Evolutionary conservation across 1,140 invertebrate species (phyloP).

Genomic region (Drosophila repletoides): DNA sequence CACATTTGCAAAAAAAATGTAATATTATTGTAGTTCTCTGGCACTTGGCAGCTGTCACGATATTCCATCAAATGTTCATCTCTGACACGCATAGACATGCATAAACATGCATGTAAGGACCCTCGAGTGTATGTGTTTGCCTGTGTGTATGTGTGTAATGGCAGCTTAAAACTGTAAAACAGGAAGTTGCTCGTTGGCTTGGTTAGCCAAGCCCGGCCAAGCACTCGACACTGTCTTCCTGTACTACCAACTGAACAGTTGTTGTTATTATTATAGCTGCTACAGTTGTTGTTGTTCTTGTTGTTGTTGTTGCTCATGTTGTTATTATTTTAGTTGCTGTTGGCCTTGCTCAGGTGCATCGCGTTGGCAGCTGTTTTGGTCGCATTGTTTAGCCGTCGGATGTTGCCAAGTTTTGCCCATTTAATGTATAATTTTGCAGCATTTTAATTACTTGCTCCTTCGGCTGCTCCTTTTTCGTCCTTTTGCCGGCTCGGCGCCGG

Average conservation of each 20-base stretch:
- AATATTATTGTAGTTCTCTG: neutral
- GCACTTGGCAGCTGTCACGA: conserved; percentile 2
- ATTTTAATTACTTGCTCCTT: conserved; percentile 61
- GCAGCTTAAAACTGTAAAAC: conserved; percentile 70
- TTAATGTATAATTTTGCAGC: conserved; percentile 78
- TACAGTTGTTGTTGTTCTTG: conserved; percentile 14
- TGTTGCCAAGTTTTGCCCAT: conserved; percentile 69
- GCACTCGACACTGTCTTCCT: conserved; percentile 48
- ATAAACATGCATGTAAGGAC: conserved; percentile 23
- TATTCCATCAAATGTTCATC: conserved; percentile 24
- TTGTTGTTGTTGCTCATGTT: conserved; percentile 9
- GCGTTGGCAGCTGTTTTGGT: conserved; percentile 65
- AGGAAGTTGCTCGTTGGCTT: conserved; percentile 79
- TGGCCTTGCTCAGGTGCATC: conserved; percentile 62
- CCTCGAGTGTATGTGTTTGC: conserved; percentile 11
- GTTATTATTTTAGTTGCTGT: conserved; percentile 24
- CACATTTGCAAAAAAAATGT: neutral
- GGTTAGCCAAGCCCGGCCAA: conserved; percentile 68
- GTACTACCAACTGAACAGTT: conserved; percentile 10
- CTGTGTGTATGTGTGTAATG: conserved; percentile 34
- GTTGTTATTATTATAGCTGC: conserved; percentile 1
- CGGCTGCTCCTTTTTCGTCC: too few species aligned
- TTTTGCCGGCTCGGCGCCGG: neutral
- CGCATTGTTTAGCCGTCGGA: conserved; percentile 75
- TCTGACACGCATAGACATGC: conserved; percentile 36